Evolutionary conservation across 2,797 vertebrate genomes (phyloP).

Genomic region (Xerus rutilus): DNA sequence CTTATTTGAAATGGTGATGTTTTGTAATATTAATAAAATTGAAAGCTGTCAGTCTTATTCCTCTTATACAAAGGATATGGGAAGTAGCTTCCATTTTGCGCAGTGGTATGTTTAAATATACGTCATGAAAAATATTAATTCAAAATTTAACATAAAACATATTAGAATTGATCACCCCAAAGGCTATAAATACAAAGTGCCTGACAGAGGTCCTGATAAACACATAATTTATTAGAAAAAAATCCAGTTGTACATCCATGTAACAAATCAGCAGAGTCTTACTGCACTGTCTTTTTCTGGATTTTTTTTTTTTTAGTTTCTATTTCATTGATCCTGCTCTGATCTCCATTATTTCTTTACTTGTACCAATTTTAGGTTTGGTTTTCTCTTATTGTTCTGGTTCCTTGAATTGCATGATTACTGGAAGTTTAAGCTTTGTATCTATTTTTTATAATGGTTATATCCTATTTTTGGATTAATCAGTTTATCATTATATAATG

Average conservation of each 20-base stretch:
- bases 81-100: neutral
- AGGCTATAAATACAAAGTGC: constrained; percentile 73
- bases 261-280: constrained; percentile 69
- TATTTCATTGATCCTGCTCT: neutral
- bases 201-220: constrained; percentile 78
- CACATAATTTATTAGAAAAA: constrained; percentile 82
- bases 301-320: constrained; percentile 14
- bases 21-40: neutral
- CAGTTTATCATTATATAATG: neutral
- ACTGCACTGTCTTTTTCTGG: constrained; percentile 53
- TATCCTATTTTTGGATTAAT: neutral
- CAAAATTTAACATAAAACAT: constrained; percentile 74
- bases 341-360: neutral
- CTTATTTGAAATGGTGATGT: neutral
- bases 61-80: neutral
- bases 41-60: neutral
- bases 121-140: constrained; percentile 65
- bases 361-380: neutral
- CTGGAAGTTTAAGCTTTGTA: neutral
- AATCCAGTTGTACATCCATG: constrained; percentile 64
- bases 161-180: constrained; percentile 76
- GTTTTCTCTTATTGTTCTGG: neutral
- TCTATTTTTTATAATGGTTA: neutral
- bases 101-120: constrained; percentile 69
- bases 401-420: neutral